phyloP scores from a whole-genome alignment of 2,113 vertebrate genomes.

The Aptenodytes forsteri region DNA sequence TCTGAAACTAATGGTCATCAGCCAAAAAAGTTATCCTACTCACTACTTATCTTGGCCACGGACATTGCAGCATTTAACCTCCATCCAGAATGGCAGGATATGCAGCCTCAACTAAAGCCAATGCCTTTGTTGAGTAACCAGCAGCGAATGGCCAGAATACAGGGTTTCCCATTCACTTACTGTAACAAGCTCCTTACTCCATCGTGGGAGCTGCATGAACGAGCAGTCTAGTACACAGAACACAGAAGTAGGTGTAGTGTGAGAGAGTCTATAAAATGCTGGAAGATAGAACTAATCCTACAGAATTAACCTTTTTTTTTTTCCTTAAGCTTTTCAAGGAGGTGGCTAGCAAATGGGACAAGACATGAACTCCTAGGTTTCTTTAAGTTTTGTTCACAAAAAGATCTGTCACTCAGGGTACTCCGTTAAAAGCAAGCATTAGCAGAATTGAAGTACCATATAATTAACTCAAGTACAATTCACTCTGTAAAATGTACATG shows the following conservation, averaged over 20 bases:
- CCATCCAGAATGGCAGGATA: constrained; percentile 1
- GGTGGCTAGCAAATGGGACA: neutral
- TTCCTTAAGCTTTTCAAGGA: neutral
- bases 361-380: neutral
- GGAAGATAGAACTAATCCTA: neutral
- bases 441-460: neutral
- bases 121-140: constrained; percentile 36
- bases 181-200: neutral
- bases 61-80: constrained; percentile 32
- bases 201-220: neutral
- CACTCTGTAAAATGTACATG: neutral
- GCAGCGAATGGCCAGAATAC: neutral
- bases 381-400: neutral
- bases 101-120: constrained; percentile 20
- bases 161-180: neutral
- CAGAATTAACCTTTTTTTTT: neutral
- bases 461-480: neutral
- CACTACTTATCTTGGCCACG: constrained; percentile 40
- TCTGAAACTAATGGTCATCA: neutral
- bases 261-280: neutral
- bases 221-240: neutral
- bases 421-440: neutral
- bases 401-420: neutral
- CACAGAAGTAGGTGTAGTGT: accelerated
- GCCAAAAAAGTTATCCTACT: constrained; percentile 7